These are phyloP conservation scores for Eptesicus fuscus DNA, from an alignment of 2,113 vertebrate species.

Conservation along the genomic window DNA sequence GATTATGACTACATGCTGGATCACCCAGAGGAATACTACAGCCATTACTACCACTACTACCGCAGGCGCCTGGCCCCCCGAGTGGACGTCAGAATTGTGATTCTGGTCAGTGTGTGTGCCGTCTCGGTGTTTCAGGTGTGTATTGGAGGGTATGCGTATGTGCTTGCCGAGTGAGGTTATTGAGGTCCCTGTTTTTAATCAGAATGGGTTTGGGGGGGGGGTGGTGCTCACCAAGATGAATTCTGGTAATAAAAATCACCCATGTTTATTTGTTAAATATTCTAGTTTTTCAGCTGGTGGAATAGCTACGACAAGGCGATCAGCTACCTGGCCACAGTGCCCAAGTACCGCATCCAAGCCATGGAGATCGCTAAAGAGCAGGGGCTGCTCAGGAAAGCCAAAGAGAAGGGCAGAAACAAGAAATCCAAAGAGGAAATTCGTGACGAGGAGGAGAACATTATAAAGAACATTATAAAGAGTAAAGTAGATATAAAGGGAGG, in stretches of 20 bases:
- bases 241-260: slow-evolving; percentile 35
- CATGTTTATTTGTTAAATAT: slow-evolving; percentile 68
- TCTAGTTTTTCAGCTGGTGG: slow-evolving; percentile 98
- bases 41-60: slow-evolving; percentile 97
- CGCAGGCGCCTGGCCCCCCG: slow-evolving; percentile 90
- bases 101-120: slow-evolving; percentile 92
- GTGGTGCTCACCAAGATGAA: background rate
- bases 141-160: accelerated
- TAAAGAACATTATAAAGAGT: slow-evolving; percentile 97
- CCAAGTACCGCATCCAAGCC: slow-evolving; percentile 97
- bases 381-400: slow-evolving; percentile 93
- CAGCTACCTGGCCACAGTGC: slow-evolving; percentile 93
- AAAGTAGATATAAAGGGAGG: slow-evolving; percentile 99
- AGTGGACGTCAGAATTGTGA: slow-evolving; percentile 94
- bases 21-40: slow-evolving; percentile 96
- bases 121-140: slow-evolving; percentile 95
- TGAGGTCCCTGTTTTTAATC: background rate
- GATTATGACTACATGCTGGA: slow-evolving; percentile 99
- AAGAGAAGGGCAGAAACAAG: slow-evolving; percentile 94
- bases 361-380: slow-evolving; percentile 94
- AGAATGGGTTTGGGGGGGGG: background rate
- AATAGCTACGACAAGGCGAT: slow-evolving; percentile 98
- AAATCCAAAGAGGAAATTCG: slow-evolving; percentile 95
- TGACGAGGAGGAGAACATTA: slow-evolving; percentile 96
- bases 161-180: background rate